A percentile compares a stretch with the other conserved stretches of the same genome.
phyloP scores from a whole-genome alignment of 2,888 invertebrate species.

The Psylliodes chrysocephalus region DNA sequence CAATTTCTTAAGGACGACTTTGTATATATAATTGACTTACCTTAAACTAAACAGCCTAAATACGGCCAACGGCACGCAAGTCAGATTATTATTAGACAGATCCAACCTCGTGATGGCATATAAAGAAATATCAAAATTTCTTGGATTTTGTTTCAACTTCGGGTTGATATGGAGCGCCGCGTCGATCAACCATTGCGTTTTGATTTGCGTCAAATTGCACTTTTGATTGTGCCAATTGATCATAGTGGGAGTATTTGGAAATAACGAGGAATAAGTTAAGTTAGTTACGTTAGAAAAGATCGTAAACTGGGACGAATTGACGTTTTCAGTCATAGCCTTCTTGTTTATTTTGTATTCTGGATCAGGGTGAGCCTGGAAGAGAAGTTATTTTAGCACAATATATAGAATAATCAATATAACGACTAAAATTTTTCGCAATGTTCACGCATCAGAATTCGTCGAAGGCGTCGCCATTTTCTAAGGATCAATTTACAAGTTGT shows the following conservation, averaged over 20 bases:
- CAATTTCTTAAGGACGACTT: too few species aligned
- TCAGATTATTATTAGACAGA: conserved; percentile 88
- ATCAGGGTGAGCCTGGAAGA: conserved; percentile 82
- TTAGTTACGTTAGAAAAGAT: conserved; percentile 67
- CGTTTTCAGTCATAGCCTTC: conserved; percentile 78
- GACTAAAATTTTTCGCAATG: too few species aligned
- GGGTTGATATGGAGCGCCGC: conserved; percentile 89
- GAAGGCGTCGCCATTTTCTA: too few species aligned
- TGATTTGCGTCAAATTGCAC: conserved; percentile 76
- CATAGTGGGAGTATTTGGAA: conserved; percentile 86
- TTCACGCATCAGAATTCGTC: too few species aligned
- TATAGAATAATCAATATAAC: too few species aligned
- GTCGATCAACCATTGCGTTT: conserved; percentile 83
- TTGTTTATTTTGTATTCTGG: conserved; percentile 94
- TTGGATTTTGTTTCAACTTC: conserved; percentile 77
- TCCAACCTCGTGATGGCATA: conserved; percentile 94
- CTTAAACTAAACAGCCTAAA: conserved; percentile 80
- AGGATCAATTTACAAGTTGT: too few species aligned
- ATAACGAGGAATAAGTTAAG: conserved; percentile 81
- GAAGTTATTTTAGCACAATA: too few species aligned
- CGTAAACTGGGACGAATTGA: conserved; percentile 67
- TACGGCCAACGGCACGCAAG: conserved; percentile 80
- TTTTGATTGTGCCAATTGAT: conserved; percentile 92
- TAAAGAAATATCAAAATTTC: conserved; percentile 76
- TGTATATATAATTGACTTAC: too few species aligned